Evolutionary conservation across 2,888 invertebrate species (phyloP).

Genomic region (Tipula helvola): DNA sequence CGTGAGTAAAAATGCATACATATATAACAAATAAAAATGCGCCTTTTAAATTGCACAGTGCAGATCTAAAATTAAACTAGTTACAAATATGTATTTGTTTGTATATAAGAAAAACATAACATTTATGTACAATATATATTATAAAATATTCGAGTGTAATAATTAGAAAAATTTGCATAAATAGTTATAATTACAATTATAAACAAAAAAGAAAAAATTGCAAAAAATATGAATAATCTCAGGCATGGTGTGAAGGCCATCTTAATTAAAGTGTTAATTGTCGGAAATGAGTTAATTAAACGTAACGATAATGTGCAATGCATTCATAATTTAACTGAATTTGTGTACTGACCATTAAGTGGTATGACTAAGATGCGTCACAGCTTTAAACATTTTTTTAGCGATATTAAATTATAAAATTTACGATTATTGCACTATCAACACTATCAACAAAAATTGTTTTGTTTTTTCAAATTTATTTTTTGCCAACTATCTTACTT

Average conservation of each 20-base stretch:
- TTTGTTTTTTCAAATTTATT: too few relatives aligned
- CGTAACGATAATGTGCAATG: background rate
- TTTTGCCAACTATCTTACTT: background rate
- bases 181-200: background rate
- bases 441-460: background rate
- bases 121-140: background rate
- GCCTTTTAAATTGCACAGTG: too few relatives aligned
- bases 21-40: background rate
- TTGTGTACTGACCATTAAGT: background rate
- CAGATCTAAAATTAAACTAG: too few relatives aligned
- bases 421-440: background rate
- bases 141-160: too few relatives aligned
- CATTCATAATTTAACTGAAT: background rate
- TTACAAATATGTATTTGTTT: too few relatives aligned
- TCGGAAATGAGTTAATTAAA: background rate
- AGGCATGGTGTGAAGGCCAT: background rate
- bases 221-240: background rate
- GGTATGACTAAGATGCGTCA: background rate
- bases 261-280: background rate
- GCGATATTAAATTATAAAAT: background rate
- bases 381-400: background rate
- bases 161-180: background rate
- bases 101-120: background rate
- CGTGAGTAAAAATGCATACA: background rate
- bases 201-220: background rate